These are phyloP conservation scores for Caenorhabditis wallacei DNA, from an alignment of 2,888 invertebrate species.

Conservation along the genomic window DNA sequence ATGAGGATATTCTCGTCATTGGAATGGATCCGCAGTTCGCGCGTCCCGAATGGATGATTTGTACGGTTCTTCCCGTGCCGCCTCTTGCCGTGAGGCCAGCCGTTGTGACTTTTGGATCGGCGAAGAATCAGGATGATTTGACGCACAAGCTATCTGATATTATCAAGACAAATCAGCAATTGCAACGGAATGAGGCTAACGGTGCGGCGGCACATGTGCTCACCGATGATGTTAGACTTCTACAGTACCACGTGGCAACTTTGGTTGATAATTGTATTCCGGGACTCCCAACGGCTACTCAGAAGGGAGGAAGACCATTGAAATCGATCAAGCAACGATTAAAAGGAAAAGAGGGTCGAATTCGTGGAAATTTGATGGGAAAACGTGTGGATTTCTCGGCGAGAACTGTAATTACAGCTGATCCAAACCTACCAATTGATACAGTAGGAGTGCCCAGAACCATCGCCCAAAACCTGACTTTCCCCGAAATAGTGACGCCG, in stretches of 20 bases:
- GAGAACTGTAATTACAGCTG: constrained; percentile 90
- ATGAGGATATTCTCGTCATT: constrained; percentile 94
- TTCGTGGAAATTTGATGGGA: constrained; percentile 99
- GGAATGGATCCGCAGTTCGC: constrained; percentile 93
- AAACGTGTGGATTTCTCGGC: constrained; percentile 98
- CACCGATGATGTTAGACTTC: constrained; percentile 95
- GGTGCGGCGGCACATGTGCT: constrained; percentile 98
- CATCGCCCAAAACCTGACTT: constrained; percentile 98
- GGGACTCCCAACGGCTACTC: constrained; percentile 95
- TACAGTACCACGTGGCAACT: constrained; percentile 99
- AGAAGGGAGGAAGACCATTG: constrained; percentile 98
- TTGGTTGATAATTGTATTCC: constrained; percentile 99
- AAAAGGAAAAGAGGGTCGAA: constrained; percentile 99
- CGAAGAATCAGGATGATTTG: constrained; percentile 97
- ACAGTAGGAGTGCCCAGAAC: constrained; percentile 97
- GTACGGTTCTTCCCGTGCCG: constrained; percentile 97
- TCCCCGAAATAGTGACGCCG: constrained; percentile 98
- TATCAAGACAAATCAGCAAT: constrained; percentile 97
- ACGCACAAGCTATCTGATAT: constrained; percentile 99
- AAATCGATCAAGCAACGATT: constrained; percentile 96
- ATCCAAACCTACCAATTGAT: constrained; percentile 88
- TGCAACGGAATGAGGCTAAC: constrained; percentile 94
- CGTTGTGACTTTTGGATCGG: constrained; percentile 99
- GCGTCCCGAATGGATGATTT: constrained; percentile 99
- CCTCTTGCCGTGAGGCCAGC: constrained; percentile 97